Percentiles rank a stretch among this genome's conserved stretches.
phyloP scores from a whole-genome alignment of 2,113 vertebrate genomes.

The Platysternon megacephalum region DNA sequence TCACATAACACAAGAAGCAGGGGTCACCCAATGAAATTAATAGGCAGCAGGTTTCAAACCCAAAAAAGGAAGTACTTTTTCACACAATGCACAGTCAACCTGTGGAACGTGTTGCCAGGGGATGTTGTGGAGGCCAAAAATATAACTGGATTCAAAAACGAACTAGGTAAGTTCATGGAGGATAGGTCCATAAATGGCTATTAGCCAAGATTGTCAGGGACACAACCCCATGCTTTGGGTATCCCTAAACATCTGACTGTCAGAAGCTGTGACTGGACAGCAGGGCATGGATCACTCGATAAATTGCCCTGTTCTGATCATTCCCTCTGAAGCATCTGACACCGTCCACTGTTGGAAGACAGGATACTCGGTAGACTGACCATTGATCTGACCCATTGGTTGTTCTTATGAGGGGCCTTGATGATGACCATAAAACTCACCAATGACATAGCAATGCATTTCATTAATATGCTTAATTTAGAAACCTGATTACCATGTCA shows the following conservation, averaged over 20 bases:
- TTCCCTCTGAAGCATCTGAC: background rate
- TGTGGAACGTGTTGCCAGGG: background rate
- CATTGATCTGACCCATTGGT: background rate
- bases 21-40: background rate
- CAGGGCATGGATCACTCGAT: background rate
- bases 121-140: background rate
- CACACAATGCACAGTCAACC: background rate
- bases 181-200: background rate
- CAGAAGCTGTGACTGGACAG: background rate
- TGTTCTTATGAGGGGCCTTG: background rate
- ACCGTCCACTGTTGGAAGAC: background rate
- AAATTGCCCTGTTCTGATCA: background rate
- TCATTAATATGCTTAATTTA: background rate
- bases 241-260: background rate
- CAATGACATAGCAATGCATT: background rate
- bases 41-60: background rate
- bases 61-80: background rate
- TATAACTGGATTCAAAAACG: background rate
- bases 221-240: background rate
- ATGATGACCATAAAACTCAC: background rate
- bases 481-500: background rate
- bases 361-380: background rate
- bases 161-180: background rate
- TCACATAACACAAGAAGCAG: background rate
- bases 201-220: background rate